These are phyloP conservation scores for Leptopilina drosophilae DNA, from an alignment of 2,888 invertebrate genomes.

Conservation along the genomic window DNA sequence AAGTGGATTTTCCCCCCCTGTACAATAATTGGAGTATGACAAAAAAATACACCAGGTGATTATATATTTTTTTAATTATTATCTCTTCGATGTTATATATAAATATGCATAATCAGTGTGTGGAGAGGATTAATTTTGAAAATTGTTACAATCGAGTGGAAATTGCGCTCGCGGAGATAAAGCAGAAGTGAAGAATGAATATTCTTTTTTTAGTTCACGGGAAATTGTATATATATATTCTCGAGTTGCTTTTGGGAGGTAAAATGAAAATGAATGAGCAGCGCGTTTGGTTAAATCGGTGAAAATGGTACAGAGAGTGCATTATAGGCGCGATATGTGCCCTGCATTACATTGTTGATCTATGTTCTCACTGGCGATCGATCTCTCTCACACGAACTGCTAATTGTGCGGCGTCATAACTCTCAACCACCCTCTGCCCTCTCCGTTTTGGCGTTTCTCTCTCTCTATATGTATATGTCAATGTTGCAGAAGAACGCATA, in stretches of 20 bases:
- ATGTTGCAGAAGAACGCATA: constrained; percentile 51
- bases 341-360: constrained; percentile 73
- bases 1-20: neutral
- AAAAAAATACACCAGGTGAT: too few species aligned
- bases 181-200: neutral
- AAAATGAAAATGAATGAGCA: constrained; percentile 65
- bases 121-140: too few species aligned
- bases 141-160: neutral
- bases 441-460: constrained; percentile 50
- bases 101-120: too few species aligned
- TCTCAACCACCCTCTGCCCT: constrained; percentile 64
- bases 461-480: constrained; percentile 42
- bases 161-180: neutral
- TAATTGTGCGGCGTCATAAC: constrained; percentile 77
- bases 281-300: constrained; percentile 58
- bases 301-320: constrained; percentile 63
- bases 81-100: too few species aligned
- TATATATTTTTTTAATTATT: too few species aligned
- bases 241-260: neutral
- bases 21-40: neutral
- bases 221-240: too few species aligned
- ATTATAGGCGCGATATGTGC: constrained; percentile 66
- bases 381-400: constrained; percentile 77
- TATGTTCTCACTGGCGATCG: constrained; percentile 76
- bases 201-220: neutral